A percentile compares a stretch with the other conserved stretches of the same genome.
Evolutionary conservation across 2,113 vertebrate genomes (phyloP).

Genomic region (Neodontobutis hainanensis): DNA sequence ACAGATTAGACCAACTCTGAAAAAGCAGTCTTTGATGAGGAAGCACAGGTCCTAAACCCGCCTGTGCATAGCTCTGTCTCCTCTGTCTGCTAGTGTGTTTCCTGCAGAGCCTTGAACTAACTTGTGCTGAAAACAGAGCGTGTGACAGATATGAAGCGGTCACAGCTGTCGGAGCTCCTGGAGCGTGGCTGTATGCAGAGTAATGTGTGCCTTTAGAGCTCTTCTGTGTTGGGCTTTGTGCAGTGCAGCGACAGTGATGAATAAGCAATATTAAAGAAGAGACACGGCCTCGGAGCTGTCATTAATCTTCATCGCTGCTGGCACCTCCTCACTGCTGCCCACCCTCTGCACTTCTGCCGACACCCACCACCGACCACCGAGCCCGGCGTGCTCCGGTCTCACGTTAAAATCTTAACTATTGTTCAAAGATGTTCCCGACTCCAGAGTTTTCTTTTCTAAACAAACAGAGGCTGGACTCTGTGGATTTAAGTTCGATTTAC

Average conservation of each 20-base stretch:
- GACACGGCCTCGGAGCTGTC: conserved; percentile 54
- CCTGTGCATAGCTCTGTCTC: too few species aligned
- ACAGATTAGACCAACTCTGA: conserved; percentile 6
- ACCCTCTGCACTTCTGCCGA: neutral
- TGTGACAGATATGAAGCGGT: conserved; percentile 26
- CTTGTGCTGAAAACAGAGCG: neutral
- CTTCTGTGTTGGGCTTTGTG: conserved; percentile 20
- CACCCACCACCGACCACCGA: too few species aligned
- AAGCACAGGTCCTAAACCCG: neutral
- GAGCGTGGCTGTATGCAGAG: neutral
- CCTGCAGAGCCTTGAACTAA: too few species aligned
- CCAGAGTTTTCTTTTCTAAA: too few species aligned
- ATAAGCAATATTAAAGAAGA: conserved; percentile 70
- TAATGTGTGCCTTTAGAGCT: conserved; percentile 14
- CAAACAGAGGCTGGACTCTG: too few species aligned
- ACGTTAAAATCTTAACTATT: too few species aligned
- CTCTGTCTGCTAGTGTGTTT: too few species aligned
- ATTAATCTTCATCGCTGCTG: conserved; percentile 69
- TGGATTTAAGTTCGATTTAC: too few species aligned
- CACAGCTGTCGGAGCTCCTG: too few species aligned
- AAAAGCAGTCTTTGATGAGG: neutral
- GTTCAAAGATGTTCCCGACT: too few species aligned
- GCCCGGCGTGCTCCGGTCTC: too few species aligned
- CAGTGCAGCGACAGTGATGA: conserved; percentile 60
- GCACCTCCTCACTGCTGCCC: conserved; percentile 46